Evolutionary conservation across 2,797 vertebrate genomes (phyloP), one percentile per base, ranked within the genome.

Genomic region (Parauchenoglanis punctatus): DNA sequence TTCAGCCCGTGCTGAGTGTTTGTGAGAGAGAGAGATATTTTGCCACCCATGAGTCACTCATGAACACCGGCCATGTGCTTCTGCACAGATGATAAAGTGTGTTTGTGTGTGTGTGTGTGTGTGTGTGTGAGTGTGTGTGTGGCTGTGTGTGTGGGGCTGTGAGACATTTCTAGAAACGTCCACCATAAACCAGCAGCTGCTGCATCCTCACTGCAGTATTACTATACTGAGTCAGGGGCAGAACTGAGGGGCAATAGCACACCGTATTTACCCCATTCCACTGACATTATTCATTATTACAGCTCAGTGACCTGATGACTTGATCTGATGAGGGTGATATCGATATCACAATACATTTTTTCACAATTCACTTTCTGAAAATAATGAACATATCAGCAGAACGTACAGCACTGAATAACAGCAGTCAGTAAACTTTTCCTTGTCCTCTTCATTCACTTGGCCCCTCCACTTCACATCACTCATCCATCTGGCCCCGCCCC

Each of bases 11-110:
- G 72, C 58, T 84, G 75, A 88, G 87, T 84, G 81, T 82, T 68
- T 80, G 86, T 54, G 52, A 72, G 73, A 67, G 86, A 68, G 80
- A 56, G 40, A 54, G 77, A 84, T 86, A 89, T 86, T 86, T 87
- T 83, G 61, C 65, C 76, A 85, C 70, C 56, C 61, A 63, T 82
- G 68, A 78, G 72, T 87, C 78, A 82, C 84, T 68, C 58, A 49
- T 49, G 61, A 88, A 82, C 61, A 46, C 23, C 15, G 23, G 77
- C 65, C 87, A 88, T 88, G 83, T 88, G 87, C 67, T 78, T 80
- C 73, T 88, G 67, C 23, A 20, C 54, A 59, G 25, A 63, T 28
- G 52, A 80, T 84, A 70, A 59, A 67, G 20, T 68, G 82, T 80
- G 73, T 59, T 52, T 80, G 76, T 78, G 76, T 78, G 28, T 77